Percentiles rank a stretch among this genome's conserved stretches.
Conservation (phyloP, 2,888 invertebrate genomes). For the Tiliacea aurago region DNA sequence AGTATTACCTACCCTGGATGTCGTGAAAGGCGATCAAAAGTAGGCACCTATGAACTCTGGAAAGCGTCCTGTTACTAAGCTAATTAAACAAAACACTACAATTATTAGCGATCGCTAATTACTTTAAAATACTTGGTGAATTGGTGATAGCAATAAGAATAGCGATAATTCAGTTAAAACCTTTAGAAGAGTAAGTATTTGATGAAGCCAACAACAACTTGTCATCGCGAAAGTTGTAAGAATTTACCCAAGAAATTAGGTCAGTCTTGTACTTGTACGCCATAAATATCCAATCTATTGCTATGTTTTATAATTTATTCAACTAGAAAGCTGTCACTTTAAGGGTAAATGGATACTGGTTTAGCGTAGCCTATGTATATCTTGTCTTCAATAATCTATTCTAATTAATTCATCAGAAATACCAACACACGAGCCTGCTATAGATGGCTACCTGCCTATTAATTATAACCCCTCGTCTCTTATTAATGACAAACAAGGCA, state of each 20-base stretch:
- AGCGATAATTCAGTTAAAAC: background rate
- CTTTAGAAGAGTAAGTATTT: background rate
- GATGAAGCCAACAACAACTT: background rate
- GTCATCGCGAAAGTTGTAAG: slow-evolving; percentile 28
- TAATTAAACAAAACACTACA: background rate
- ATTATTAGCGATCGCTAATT: background rate
- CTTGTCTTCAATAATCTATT: slow-evolving; percentile 63
- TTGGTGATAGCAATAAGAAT: background rate
- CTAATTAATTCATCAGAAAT: slow-evolving; percentile 72
- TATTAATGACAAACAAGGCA: slow-evolving; percentile 26
- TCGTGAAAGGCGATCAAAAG: background rate
- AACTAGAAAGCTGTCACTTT: slow-evolving; percentile 57
- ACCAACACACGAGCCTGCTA: slow-evolving; percentile 61
- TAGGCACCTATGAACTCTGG: background rate
- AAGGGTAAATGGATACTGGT: slow-evolving; percentile 34
- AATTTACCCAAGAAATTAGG: slow-evolving; percentile 35
- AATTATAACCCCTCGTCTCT: slow-evolving; percentile 25
- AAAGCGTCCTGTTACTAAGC: background rate
- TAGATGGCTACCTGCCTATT: slow-evolving; percentile 23
- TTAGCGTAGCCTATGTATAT: slow-evolving; percentile 45
- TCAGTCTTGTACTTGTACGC: slow-evolving; percentile 29
- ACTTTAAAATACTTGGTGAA: too few species aligned
- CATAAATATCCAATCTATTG: slow-evolving; percentile 50
- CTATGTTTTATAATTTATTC: slow-evolving; percentile 56
- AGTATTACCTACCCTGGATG: background rate